Percentiles rank a stretch among this genome's conserved stretches.
Conservation (phyloP, 1,140 invertebrate species). For the Pseudomyrmex dendroicus region DNA sequence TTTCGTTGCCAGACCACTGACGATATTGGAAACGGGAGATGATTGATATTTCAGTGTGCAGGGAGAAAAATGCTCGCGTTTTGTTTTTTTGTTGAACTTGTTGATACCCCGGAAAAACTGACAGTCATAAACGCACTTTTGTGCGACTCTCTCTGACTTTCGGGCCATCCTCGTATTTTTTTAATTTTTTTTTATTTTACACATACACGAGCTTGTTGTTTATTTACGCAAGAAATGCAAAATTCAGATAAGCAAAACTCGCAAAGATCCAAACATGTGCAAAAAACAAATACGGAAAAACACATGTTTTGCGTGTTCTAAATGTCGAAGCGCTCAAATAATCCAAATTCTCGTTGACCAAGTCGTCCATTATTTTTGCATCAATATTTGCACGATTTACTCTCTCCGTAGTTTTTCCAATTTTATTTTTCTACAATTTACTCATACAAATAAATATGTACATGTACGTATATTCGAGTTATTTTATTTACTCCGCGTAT, state of each 20-base stretch:
- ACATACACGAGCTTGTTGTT: conserved; percentile 1
- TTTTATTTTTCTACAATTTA: background rate
- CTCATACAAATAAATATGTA: background rate
- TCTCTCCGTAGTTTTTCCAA: background rate
- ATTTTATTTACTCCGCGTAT: background rate
- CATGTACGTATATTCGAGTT: background rate
- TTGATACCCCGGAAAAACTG: conserved; percentile 30
- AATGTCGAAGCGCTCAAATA: background rate
- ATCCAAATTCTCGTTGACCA: background rate
- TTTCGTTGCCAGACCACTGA: background rate
- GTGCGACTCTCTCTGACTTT: background rate
- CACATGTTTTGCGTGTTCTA: background rate
- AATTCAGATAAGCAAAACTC: background rate
- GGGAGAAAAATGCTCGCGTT: conserved; percentile 13
- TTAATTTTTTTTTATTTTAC: conserved; percentile 12
- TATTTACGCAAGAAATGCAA: conserved; percentile 15
- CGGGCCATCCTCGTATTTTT: background rate
- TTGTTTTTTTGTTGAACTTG: conserved; percentile 22
- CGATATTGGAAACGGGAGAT: conserved; percentile 31
- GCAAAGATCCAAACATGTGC: background rate
- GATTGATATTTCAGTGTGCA: conserved; percentile 41
- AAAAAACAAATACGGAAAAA: background rate
- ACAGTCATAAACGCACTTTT: conserved; percentile 32
- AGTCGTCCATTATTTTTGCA: too few species aligned
- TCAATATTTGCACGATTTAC: too few species aligned